Percentiles rank a stretch among this genome's conserved stretches.
Conservation (phyloP, 2,113 vertebrate genomes). For the Picathartes gymnocephalus region DNA sequence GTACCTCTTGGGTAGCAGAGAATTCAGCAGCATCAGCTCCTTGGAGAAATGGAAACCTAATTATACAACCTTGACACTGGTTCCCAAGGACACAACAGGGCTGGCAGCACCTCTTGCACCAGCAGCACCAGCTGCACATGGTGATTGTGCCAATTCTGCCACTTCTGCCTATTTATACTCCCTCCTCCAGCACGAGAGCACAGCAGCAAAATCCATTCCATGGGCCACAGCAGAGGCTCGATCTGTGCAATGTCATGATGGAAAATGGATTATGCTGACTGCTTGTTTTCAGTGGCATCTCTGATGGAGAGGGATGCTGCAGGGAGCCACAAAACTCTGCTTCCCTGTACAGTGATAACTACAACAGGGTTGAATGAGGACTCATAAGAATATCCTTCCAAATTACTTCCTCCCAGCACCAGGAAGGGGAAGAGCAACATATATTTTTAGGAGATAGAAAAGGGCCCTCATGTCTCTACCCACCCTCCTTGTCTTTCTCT, state of each 20-base stretch:
- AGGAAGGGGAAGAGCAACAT: neutral
- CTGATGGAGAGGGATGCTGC: neutral
- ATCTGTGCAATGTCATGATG: accelerated
- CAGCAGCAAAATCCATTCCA: neutral
- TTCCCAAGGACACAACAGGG: accelerated
- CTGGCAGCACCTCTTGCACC: neutral
- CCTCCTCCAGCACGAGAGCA: neutral
- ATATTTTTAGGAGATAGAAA: accelerated
- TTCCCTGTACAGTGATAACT: neutral
- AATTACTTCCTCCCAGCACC: neutral
- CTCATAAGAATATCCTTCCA: neutral
- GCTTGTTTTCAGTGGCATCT: neutral
- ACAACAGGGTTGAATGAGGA: neutral
- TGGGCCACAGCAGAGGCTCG: neutral
- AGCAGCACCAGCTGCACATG: neutral
- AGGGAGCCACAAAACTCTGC: neutral
- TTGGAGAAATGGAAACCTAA: neutral
- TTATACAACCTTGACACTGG: neutral
- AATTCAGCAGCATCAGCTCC: neutral
- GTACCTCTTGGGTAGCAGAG: neutral
- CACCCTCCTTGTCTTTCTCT: neutral
- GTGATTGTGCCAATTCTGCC: neutral
- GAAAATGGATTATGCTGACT: neutral
- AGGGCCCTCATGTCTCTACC: accelerated
- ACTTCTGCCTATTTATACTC: neutral